Evolutionary conservation across 30 jellyfish, hydroid and myxozoan genomes (phyloP).

Genomic region (Aurelia coerulea): DNA sequence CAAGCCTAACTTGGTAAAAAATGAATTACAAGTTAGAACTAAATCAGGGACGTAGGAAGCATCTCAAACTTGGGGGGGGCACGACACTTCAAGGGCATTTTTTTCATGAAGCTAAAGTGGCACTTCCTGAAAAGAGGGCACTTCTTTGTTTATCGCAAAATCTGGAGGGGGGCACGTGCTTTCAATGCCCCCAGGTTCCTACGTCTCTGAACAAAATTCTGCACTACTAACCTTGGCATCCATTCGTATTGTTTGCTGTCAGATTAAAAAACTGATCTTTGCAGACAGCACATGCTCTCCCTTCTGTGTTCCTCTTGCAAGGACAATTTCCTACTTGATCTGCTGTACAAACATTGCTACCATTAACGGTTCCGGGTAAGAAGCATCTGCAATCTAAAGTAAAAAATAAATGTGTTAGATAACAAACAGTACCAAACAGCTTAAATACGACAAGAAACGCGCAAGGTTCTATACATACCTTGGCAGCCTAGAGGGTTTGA

Average conservation of each 20-base stretch:
- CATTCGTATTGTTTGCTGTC: conserved; percentile 52
- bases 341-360: conserved; percentile 59
- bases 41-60: too few species aligned
- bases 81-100: too few species aligned
- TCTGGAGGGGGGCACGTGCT: too few species aligned
- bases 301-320: conserved; percentile 74
- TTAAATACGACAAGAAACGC: neutral
- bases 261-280: conserved; percentile 64
- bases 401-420: neutral
- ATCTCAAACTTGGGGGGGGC: too few species aligned
- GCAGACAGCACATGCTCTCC: conserved; percentile 76
- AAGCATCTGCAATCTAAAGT: conserved; percentile 69
- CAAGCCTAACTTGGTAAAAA: too few species aligned
- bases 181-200: too few species aligned
- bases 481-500: conserved; percentile 80
- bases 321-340: conserved; percentile 75
- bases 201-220: too few species aligned
- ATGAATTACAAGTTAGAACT: too few species aligned
- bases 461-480: conserved; percentile 22
- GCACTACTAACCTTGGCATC: conserved; percentile 67
- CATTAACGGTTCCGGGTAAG: conserved; percentile 80
- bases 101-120: too few species aligned
- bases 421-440: neutral
- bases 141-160: too few species aligned
- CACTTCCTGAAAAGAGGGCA: too few species aligned